Base-by-base conservation (phyloP, 2,113 vertebrate species). In the Vimba vimba region DNA sequence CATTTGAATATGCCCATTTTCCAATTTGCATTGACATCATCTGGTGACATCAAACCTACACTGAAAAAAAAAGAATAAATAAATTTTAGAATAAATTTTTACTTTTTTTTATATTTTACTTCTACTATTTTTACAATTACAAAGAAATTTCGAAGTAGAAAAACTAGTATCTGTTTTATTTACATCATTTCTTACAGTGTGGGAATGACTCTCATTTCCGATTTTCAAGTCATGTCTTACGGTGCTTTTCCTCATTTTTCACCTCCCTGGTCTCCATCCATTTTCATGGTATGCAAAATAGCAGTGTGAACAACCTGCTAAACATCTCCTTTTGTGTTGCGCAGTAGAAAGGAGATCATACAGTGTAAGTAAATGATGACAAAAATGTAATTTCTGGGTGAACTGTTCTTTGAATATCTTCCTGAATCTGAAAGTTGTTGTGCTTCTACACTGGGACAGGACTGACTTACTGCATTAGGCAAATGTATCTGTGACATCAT, bases 401-500 rank as follows among this genome's bases (percentile, higher is more conserved):
- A 57, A 33, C 4, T 36, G 2, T 1, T 10, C 36, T 19, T 23
- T 80, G 10, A 80, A 15, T 30, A 43, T 71, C 33, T 57, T 77
- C 4, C 39, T 27, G 19, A 64, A 79, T 88, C 62, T 47, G 60
- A 64, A 85, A 83, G 30, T 77, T 85, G 76, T 74, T 55, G 82
- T 55, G 62, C 77, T 77, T 60, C 76, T 75, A 55, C 66, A 57
- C 60, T 64, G 55, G 12, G 86, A 81, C 89, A 80, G 50, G 62
- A 91, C 86, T 64, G 55, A 82, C 89, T 94, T 87, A 93, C 91
- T 92, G 82, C 87, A 85, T 93, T 94, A 93, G 89, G 94, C 91
- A 93, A 93, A 95, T 94, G 88, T 90, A 90, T 87, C 55, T 92
- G 91, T 95, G 93, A 95, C 94, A 94, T 95, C 95, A 95, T 92